Percentiles rank a stretch among this genome's conserved stretches.
These are phyloP conservation scores for Myotis brandtii DNA, from an alignment of 2,113 vertebrate species.

Conservation along the genomic window DNA sequence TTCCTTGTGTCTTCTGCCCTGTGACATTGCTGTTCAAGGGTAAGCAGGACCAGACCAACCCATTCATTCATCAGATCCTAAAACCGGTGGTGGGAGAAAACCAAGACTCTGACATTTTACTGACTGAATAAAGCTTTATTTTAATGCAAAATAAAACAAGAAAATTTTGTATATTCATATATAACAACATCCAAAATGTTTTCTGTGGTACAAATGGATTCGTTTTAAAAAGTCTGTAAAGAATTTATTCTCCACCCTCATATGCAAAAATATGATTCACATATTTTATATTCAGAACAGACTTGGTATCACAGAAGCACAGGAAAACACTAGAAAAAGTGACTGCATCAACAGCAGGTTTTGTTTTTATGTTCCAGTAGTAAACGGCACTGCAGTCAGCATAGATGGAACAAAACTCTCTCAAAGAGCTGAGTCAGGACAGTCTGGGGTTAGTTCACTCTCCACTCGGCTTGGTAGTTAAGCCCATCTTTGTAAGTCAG, in stretches of 20 bases:
- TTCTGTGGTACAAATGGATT: constrained; percentile 82
- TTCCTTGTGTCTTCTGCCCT: not conserved
- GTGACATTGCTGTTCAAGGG: not conserved
- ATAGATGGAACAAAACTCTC: constrained; percentile 51
- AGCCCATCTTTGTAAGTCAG: constrained; percentile 76
- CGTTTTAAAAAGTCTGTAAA: constrained; percentile 74
- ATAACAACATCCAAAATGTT: constrained; percentile 84
- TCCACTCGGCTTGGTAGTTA: constrained; percentile 60
- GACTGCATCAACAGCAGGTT: constrained; percentile 71
- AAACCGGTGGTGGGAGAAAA: constrained; percentile 5
- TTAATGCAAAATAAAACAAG: constrained; percentile 88
- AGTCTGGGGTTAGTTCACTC: constrained; percentile 67
- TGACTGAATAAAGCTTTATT: constrained; percentile 87
- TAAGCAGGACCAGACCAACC: not conserved
- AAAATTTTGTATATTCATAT: constrained; percentile 86
- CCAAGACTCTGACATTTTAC: not conserved
- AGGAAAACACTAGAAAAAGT: constrained; percentile 72
- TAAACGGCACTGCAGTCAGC: constrained; percentile 60
- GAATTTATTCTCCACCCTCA: constrained; percentile 75
- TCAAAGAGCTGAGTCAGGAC: not conserved
- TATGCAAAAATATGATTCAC: constrained; percentile 76
- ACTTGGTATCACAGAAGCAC: constrained; percentile 77
- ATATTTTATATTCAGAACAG: constrained; percentile 81
- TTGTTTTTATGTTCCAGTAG: constrained; percentile 68
- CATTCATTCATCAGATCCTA: not conserved